Conservation (phyloP, 2,113 vertebrate species). For the Siniperca knerii region DNA sequence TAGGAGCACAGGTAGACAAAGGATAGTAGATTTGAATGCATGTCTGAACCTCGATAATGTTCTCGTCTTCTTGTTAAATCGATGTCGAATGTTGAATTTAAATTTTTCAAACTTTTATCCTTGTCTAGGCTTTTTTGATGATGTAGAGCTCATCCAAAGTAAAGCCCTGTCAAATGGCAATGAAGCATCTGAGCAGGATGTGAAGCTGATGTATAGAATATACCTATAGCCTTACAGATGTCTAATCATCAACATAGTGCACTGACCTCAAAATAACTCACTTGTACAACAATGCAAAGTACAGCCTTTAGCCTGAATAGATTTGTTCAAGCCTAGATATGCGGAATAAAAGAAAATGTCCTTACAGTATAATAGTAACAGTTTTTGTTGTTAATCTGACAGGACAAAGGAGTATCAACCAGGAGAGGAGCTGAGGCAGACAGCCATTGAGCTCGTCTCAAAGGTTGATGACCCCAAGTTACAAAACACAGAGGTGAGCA, state of each 20-base stretch:
- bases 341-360: background rate
- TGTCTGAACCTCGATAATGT: constrained; percentile 19
- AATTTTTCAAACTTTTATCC: constrained; percentile 8
- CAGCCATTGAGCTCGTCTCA: constrained; percentile 94
- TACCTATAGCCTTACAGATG: background rate
- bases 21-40: constrained; percentile 2
- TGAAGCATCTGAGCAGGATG: background rate
- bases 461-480: constrained; percentile 97
- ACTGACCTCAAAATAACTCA: constrained; percentile 4
- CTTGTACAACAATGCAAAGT: constrained; percentile 4
- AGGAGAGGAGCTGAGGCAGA: constrained; percentile 91
- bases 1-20: background rate
- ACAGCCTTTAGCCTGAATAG: constrained; percentile 3
- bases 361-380: background rate
- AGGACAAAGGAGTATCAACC: constrained; percentile 95
- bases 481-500: constrained; percentile 94
- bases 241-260: constrained; percentile 8
- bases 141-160: background rate
- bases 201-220: background rate
- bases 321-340: constrained; percentile 7
- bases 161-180: background rate
- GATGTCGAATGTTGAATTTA: background rate
- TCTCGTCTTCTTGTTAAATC: constrained; percentile 5
- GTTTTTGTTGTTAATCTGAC: constrained; percentile 27
- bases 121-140: background rate